Conservation (phyloP, 1,140 invertebrate species). For the Papilio xuthus region DNA sequence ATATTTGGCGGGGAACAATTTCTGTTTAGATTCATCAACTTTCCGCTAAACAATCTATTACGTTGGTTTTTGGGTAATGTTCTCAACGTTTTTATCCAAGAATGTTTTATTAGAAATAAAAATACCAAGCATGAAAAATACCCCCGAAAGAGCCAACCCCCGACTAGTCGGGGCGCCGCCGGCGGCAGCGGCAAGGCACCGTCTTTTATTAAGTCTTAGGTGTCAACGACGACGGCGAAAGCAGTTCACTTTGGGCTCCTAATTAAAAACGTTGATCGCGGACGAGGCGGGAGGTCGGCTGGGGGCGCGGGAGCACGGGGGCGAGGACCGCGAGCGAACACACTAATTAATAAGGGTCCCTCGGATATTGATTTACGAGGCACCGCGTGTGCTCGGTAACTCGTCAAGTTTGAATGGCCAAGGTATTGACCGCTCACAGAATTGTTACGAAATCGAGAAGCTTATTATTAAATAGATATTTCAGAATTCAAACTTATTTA, state of each 20-base stretch:
- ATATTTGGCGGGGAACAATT: too few species aligned
- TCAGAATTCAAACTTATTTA: not conserved
- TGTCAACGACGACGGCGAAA: constrained; percentile 57
- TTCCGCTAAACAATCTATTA: not conserved
- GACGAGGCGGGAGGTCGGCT: constrained; percentile 38
- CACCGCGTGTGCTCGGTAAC: constrained; percentile 51
- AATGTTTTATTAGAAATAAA: not conserved
- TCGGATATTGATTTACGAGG: constrained; percentile 78
- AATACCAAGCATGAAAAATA: constrained; percentile 12
- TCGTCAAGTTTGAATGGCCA: constrained; percentile 27
- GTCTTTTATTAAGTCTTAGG: constrained; percentile 55
- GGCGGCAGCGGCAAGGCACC: not conserved
- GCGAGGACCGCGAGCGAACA: constrained; percentile 69
- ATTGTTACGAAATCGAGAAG: not conserved
- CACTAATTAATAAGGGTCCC: constrained; percentile 80
- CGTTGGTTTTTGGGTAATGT: not conserved
- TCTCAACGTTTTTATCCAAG: not conserved
- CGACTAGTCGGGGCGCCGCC: not conserved
- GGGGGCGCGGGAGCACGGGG: constrained; percentile 37
- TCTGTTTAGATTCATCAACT: too few species aligned
- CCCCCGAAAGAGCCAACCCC: not conserved
- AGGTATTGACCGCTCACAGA: constrained; percentile 14
- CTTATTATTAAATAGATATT: not conserved
- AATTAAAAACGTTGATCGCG: constrained; percentile 74
- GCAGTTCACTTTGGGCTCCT: constrained; percentile 55